Conservation (phyloP, 2,888 invertebrate species). For the Prostheceraeus crozeri region DNA sequence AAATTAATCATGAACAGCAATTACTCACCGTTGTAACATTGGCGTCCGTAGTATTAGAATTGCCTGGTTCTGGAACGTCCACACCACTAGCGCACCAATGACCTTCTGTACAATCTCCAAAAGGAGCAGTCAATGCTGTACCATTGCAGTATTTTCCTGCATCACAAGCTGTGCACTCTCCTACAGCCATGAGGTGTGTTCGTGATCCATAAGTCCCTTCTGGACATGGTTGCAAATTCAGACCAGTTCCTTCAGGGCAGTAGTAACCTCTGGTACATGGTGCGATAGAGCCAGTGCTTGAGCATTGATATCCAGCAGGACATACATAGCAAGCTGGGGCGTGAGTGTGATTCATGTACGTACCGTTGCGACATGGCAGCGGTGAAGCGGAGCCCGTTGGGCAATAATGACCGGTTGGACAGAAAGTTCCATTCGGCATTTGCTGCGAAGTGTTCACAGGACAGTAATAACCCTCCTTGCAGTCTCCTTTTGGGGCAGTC, state of each 20-base stretch:
- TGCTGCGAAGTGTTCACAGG: constrained; percentile 57
- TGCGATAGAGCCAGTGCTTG: too few relatives aligned
- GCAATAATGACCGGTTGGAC: constrained; percentile 50
- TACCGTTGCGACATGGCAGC: constrained; percentile 47
- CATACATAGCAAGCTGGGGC: too few relatives aligned
- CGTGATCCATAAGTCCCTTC: constrained; percentile 48
- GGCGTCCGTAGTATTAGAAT: too few relatives aligned
- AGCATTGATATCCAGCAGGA: constrained; percentile 50
- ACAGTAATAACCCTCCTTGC: constrained; percentile 50
- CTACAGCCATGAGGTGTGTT: constrained; percentile 47
- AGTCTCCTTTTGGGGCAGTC: constrained; percentile 46
- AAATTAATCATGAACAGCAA: too few relatives aligned
- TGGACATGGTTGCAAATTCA: constrained; percentile 49
- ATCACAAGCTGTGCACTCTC: constrained; percentile 45
- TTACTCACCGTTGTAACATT: too few relatives aligned
- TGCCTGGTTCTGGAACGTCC: too few relatives aligned
- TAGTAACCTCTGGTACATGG: constrained; percentile 50
- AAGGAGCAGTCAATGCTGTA: constrained; percentile 43
- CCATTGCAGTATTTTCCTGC: constrained; percentile 47
- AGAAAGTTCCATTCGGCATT: constrained; percentile 58
- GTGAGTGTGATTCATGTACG: constrained; percentile 53
- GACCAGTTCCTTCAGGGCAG: constrained; percentile 50
- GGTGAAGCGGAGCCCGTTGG: constrained; percentile 46
- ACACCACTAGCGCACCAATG: constrained; percentile 51
- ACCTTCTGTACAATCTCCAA: constrained; percentile 49